These are phyloP conservation scores for Drosophila persimilis DNA, from an alignment of 1,140 invertebrate genomes.

Conservation along the genomic window DNA sequence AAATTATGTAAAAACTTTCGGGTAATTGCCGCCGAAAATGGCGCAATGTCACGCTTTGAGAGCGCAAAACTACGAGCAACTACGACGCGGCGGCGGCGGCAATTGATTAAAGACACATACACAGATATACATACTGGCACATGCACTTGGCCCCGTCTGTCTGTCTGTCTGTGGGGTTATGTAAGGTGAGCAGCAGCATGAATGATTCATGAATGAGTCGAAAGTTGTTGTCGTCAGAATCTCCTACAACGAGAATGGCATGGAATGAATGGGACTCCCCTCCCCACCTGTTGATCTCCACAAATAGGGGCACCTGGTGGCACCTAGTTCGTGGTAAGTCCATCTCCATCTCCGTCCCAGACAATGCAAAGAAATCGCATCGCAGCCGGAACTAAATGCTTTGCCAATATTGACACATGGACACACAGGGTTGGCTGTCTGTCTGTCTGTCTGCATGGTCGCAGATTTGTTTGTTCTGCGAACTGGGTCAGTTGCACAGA, in stretches of 20 bases:
- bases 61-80: constrained; percentile 50
- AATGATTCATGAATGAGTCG: constrained; percentile 47
- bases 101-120: constrained; percentile 69
- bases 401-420: constrained; percentile 69
- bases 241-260: constrained; percentile 3
- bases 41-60: constrained; percentile 76
- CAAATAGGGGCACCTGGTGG: constrained; percentile 20
- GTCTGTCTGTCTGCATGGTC: constrained; percentile 40
- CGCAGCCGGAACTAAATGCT: constrained; percentile 72
- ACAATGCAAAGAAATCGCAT: constrained; percentile 60
- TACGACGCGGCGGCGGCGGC: constrained; percentile 41
- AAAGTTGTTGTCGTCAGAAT: constrained; percentile 14
- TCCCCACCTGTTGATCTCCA: constrained; percentile 35
- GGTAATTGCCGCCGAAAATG: constrained; percentile 76
- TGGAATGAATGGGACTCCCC: background rate
- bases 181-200: constrained; percentile 29
- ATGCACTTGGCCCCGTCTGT: constrained; percentile 56
- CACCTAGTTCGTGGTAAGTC: too few species aligned
- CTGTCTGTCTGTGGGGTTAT: constrained; percentile 38
- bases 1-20: constrained; percentile 74
- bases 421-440: background rate
- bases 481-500: constrained; percentile 60
- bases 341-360: too few species aligned
- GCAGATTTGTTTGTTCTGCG: constrained; percentile 72
- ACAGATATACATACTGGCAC: background rate